A percentile compares a stretch with the other conserved stretches of the same genome.
Conservation (phyloP, 2,113 vertebrate species). For the Hippoglossus stenolepis region DNA sequence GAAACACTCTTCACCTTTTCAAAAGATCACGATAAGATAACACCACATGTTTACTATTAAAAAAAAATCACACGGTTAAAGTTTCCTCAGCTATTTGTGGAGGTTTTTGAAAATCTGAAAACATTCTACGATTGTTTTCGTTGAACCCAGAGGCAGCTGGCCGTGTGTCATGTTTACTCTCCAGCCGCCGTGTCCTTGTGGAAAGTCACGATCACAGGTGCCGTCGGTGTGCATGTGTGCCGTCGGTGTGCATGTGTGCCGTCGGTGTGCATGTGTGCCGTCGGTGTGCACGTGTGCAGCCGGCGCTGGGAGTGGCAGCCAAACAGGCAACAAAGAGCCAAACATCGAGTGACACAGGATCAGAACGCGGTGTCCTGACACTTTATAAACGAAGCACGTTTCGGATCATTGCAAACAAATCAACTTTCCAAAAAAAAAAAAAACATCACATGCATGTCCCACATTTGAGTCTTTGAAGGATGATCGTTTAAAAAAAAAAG, state of each 20-base stretch:
- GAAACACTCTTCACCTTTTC: background rate
- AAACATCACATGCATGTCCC: background rate
- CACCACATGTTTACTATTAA: too few species aligned
- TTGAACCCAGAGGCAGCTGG: slow-evolving; percentile 28
- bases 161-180: slow-evolving; percentile 33
- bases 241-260: slow-evolving; percentile 3
- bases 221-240: slow-evolving; percentile 3
- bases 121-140: too few species aligned
- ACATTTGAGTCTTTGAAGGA: too few species aligned
- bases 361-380: background rate
- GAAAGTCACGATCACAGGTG: slow-evolving; percentile 66
- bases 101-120: background rate
- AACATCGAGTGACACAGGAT: background rate
- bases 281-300: slow-evolving; percentile 1
- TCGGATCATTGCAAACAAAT: too few species aligned
- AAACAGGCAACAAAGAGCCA: slow-evolving; percentile 26
- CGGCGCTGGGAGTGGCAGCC: slow-evolving; percentile 32
- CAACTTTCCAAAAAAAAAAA: background rate
- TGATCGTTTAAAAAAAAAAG: too few species aligned
- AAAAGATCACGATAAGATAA: too few species aligned
- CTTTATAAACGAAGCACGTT: background rate
- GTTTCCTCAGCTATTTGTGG: too few species aligned
- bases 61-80: too few species aligned
- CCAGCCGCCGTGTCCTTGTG: slow-evolving; percentile 63
- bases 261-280: slow-evolving; percentile 4